Base-by-base conservation (phyloP, 2,888 invertebrate genomes). In the Digitonthophagus gazella region DNA sequence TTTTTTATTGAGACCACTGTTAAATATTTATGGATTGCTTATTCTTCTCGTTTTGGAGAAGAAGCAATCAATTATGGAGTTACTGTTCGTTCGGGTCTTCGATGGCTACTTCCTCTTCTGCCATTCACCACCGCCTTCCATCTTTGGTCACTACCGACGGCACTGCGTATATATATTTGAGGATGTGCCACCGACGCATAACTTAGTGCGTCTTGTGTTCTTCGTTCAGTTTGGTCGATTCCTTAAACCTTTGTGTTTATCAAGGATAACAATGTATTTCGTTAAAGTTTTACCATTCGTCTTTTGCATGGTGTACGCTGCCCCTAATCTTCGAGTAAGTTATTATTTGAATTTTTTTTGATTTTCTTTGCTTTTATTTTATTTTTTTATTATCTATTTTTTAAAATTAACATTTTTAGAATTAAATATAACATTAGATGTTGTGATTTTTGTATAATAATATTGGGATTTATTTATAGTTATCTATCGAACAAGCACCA, bases 291-390 rank as follows among this genome's bases (percentile, higher is more conserved):
- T 80, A 64, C 75, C 80, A 5, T 71, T 79, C 58, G 58, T 80
- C 65, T 76, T 80, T 67, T 79, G 78, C 76, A 74, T 76, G 16
- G 80, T 77, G 71, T 72, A 75, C 63, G 73, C 78, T 71, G 80
- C 80, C 20, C 82, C 82, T 2, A 80, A 77, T 73, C 72, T 80
- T 71, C 78, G 81, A 78, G 81, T 82, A 74, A 76, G 80, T 78
- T 22, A 44, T n/a, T 6, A 15, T 22, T 5, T 22, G n/a, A 55
- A 58, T 2, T 1, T 3, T 55, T 16, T 16, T 18, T 11, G 14
- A 19, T n/a, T 19, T 2, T 2, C 20, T 11, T n/a, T 5, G 22
- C n/a, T 15, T 64, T 2, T 1, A 64, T 4, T 2, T 8, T 66
- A 18, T 19, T 11, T 66, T 57, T 66, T 67, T 19, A 20, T 61